Base-by-base conservation (phyloP, 2,113 vertebrate species). In the Limnothrissa miodon region DNA sequence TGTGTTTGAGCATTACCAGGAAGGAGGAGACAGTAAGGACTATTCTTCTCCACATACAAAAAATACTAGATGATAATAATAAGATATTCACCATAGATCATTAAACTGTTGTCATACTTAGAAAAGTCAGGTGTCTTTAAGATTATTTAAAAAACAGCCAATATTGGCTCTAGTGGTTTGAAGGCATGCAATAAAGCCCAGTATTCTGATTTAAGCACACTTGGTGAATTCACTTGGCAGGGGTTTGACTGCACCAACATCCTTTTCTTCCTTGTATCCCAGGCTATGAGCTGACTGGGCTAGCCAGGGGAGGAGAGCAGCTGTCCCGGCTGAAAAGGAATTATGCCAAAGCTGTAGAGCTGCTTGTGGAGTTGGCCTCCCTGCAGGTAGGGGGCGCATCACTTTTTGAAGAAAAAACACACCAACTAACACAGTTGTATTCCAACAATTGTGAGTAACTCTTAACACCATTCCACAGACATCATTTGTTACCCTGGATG, bases 1-100 rank as follows among this genome's bases (percentile, higher is more conserved):
- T 4, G 97, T 99, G 85, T 99, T 99, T 92, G 98, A 99, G 87
- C 96, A 98, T 92, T 99, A 99, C 90, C 97, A 99, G 79, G 98
- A 99, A 94, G 98, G 98, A 91, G 96, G 97, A 1, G 98, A 99
- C 90, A 99, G 98, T 99, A 93, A 98, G 97, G 96, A 80, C 17
- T 4, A 17, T 66, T 39, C 80, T 29, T 23, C 15, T 39, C 11
- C n/a, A 8, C 25, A 11, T 39, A 10, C n/a, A 25, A 29, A 62
- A 10, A 4, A 2, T 23, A 48, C 33, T 25, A n/a, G n/a, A 78
- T 39, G 0, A 42, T 6, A n/a, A n/a, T 78, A 48, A 39, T 19
- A 78, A 51, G n/a, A 45, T n/a, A 78, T 21, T 8, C 19, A 59
- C 56, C 10, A 9, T 59, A n/a, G n/a, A 59, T 59, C 56, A 59